Conservation (phyloP, 2,113 vertebrate genomes). For the Prionailurus bengalensis region DNA sequence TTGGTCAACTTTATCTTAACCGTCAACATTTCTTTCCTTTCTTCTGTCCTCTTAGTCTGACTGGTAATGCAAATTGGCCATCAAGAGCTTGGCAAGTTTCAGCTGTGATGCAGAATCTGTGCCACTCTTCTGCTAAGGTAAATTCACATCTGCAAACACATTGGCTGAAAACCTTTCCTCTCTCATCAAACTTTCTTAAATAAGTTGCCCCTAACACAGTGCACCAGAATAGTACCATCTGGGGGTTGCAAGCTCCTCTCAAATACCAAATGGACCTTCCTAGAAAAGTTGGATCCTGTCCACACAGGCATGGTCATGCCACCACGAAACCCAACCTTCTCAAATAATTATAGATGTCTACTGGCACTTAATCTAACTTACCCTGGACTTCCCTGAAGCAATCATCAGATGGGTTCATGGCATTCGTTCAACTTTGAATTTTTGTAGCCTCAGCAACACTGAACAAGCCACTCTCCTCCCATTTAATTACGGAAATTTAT, state of each 20-base stretch:
- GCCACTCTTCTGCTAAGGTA: background rate
- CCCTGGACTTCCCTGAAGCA: background rate
- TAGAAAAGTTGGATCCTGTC: background rate
- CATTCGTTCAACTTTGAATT: background rate
- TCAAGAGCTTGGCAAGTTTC: background rate
- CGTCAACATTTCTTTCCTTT: background rate
- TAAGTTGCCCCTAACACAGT: background rate
- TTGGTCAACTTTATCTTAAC: conserved; percentile 20
- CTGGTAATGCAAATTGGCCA: background rate
- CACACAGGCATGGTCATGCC: background rate
- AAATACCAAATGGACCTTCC: background rate
- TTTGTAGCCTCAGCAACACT: background rate
- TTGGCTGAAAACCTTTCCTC: background rate
- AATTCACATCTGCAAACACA: background rate
- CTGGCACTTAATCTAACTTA: background rate
- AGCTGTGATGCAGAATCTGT: background rate
- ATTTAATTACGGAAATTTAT: background rate
- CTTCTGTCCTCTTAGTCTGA: background rate
- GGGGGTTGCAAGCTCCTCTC: background rate
- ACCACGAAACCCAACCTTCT: background rate
- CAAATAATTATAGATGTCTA: too few species aligned
- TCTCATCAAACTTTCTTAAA: background rate
- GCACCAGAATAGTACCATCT: background rate
- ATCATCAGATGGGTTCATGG: background rate
- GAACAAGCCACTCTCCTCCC: background rate